phyloP scores from a whole-genome alignment of 2,888 invertebrate species.

The Cryptus viduatorius region DNA sequence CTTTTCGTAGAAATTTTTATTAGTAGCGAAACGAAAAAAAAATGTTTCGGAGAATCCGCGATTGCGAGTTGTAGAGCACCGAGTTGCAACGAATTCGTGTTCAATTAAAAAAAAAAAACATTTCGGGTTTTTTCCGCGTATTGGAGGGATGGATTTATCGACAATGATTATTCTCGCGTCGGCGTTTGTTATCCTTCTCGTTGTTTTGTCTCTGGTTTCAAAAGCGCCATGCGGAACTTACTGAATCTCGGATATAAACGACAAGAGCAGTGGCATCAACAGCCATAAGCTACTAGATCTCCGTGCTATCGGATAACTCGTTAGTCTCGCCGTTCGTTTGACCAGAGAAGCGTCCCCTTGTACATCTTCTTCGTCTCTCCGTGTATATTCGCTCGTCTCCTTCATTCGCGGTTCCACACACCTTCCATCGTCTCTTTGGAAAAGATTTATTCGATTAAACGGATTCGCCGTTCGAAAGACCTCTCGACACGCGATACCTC shows the following conservation, averaged over 20 bases:
- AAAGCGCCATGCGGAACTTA: constrained; percentile 67
- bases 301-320: constrained; percentile 76
- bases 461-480: constrained; percentile 72
- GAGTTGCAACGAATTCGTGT: too few species aligned
- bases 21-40: too few species aligned
- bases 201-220: neutral
- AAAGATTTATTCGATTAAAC: constrained; percentile 78
- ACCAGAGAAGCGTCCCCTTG: neutral
- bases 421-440: constrained; percentile 45
- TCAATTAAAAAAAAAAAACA: too few species aligned
- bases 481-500: constrained; percentile 46
- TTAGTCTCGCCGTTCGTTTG: constrained; percentile 50
- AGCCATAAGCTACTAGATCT: constrained; percentile 74
- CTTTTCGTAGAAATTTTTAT: too few species aligned
- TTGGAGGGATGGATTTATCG: neutral
- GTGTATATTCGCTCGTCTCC: constrained; percentile 19
- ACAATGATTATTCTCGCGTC: neutral
- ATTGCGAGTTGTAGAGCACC: too few species aligned
- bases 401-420: neutral
- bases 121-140: neutral
- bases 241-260: constrained; percentile 78
- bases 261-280: constrained; percentile 52
- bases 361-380: constrained; percentile 24
- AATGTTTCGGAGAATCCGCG: too few species aligned
- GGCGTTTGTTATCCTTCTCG: neutral